Percentiles rank a stretch among this genome's conserved stretches.
Conservation (phyloP, 2,113 vertebrate species). For the Phrynosoma blainvillii region DNA sequence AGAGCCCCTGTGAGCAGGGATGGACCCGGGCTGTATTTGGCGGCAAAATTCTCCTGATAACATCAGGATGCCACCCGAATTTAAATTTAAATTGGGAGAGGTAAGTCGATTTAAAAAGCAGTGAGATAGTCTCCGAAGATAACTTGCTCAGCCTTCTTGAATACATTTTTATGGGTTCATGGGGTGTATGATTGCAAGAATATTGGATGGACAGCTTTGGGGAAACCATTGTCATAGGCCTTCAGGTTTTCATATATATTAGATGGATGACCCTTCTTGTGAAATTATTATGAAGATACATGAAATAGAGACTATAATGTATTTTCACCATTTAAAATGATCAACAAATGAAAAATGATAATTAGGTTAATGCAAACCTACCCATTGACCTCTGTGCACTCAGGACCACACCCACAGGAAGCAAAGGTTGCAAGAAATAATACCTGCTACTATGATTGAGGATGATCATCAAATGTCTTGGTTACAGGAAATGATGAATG, state of each 20-base stretch:
- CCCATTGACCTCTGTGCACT: background rate
- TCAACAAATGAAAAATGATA: background rate
- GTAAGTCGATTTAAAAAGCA: no score
- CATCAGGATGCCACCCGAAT: no score
- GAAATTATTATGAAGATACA: background rate
- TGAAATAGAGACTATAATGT: background rate
- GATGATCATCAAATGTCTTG: background rate
- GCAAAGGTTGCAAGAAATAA: conserved; percentile 46
- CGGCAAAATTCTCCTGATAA: no score
- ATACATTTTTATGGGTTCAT: no score
- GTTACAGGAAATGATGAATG: conserved; percentile 61
- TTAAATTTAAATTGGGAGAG: no score
- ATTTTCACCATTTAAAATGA: background rate
- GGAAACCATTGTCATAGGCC: background rate
- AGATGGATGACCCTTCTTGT: background rate
- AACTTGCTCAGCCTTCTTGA: no score
- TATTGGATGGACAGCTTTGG: no score
- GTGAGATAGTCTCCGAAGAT: no score
- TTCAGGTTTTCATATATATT: background rate
- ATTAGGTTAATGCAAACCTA: conserved; percentile 4
- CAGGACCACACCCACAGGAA: conserved; percentile 15
- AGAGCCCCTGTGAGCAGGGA: no score
- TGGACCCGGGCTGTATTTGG: no score
- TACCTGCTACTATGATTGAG: background rate
- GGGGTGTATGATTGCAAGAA: no score